Evolutionary conservation across 2,113 vertebrate genomes (phyloP).

Genomic region (Microcebus ravelobensis): DNA sequence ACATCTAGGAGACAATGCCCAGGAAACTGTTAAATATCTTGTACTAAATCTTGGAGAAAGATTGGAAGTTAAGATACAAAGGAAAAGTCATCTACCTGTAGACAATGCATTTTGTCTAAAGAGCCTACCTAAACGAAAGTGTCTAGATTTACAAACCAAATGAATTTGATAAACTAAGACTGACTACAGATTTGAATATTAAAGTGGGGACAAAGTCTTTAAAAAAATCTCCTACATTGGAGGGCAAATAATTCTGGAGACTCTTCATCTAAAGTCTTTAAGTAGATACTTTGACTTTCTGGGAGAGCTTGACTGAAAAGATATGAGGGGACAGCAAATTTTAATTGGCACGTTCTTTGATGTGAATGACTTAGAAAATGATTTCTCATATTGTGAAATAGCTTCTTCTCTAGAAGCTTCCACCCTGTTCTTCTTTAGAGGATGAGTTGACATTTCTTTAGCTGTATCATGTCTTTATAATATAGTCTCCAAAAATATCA

Average conservation of each 20-base stretch:
- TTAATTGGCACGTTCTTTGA: not conserved
- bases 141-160: not conserved
- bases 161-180: not conserved
- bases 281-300: not conserved
- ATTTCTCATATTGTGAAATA: not conserved
- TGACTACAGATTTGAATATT: not conserved
- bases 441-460: not conserved
- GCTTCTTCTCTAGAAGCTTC: not conserved
- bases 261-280: not conserved
- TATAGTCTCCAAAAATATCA: not conserved
- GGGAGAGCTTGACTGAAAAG: not conserved
- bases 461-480: not conserved
- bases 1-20: not conserved
- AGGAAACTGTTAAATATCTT: not conserved
- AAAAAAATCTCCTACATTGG: not conserved
- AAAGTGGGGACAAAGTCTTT: not conserved
- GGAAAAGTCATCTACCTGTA: not conserved
- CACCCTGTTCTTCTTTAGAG: not conserved
- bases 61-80: not conserved
- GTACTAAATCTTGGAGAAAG: not conserved
- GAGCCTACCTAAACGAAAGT: not conserved
- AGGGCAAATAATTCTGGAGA: not conserved
- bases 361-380: not conserved
- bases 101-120: not conserved
- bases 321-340: not conserved